Percentiles rank a stretch among this genome's conserved stretches.
Conservation (phyloP, 1,140 invertebrate genomes). For the Drosophila rhopaloa region DNA sequence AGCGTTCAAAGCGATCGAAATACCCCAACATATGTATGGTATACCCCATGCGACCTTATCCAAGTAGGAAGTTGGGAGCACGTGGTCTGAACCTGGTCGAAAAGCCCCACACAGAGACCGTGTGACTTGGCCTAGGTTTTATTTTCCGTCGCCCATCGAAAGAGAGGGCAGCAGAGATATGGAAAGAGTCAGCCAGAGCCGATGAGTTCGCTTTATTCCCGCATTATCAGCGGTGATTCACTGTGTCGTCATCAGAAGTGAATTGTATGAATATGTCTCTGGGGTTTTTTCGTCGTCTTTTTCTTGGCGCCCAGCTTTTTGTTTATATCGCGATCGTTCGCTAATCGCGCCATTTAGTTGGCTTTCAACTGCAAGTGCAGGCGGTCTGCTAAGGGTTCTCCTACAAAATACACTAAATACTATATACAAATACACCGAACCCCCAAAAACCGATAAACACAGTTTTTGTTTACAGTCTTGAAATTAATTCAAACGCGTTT, state of each 20-base stretch:
- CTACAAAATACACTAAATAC: neutral
- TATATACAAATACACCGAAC: neutral
- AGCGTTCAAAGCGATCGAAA: neutral
- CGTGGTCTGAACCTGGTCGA: slow-evolving; percentile 40
- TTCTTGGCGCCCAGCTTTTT: slow-evolving; percentile 38
- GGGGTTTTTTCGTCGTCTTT: slow-evolving; percentile 33
- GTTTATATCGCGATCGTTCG: slow-evolving; percentile 60
- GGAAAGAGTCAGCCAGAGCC: slow-evolving; percentile 4
- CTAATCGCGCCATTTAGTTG: slow-evolving; percentile 66
- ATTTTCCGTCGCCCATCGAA: slow-evolving; percentile 1
- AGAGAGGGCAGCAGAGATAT: slow-evolving; percentile 16
- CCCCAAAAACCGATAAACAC: slow-evolving; percentile 1
- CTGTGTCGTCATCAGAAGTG: slow-evolving; percentile 52
- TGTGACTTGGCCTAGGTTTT: slow-evolving; percentile 47
- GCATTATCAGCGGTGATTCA: slow-evolving; percentile 53
- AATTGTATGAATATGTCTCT: slow-evolving; percentile 31
- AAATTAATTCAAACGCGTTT: slow-evolving; percentile 21
- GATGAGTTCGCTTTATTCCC: slow-evolving; percentile 27
- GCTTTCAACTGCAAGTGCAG: slow-evolving; percentile 69
- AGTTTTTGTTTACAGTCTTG: neutral
- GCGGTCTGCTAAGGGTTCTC: slow-evolving; percentile 27
- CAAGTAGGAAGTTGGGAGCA: slow-evolving; percentile 49
- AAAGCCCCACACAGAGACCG: slow-evolving; percentile 26
- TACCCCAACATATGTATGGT: neutral
- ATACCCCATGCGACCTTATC: slow-evolving; percentile 26